A percentile compares a stretch with the other conserved stretches of the same genome.
These are phyloP conservation scores for Saxidomus purpurata DNA, from an alignment of 1,140 invertebrate species.

Conservation along the genomic window DNA sequence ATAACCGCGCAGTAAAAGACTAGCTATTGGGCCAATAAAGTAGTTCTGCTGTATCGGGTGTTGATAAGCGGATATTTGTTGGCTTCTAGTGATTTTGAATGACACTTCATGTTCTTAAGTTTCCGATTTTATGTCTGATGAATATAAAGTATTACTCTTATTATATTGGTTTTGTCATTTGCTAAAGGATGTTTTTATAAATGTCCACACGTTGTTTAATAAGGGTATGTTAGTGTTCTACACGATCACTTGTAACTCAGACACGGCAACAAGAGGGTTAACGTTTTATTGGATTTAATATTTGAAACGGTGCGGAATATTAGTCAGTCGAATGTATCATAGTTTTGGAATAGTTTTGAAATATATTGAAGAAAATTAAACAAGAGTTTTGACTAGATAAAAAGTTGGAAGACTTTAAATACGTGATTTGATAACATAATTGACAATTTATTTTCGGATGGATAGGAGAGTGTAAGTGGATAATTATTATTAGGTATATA, in stretches of 20 bases:
- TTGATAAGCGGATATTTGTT: neutral
- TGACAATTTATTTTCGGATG: too few species aligned
- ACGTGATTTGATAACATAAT: too few species aligned
- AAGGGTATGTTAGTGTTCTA: constrained; percentile 9
- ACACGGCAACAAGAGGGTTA: constrained; percentile 2
- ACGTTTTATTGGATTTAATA: neutral
- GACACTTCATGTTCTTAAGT: neutral
- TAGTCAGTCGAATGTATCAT: too few species aligned
- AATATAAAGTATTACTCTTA: constrained; percentile 9
- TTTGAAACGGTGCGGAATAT: too few species aligned
- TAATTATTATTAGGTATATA: too few species aligned
- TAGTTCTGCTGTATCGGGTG: constrained; percentile 31
- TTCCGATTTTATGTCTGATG: constrained; percentile 29
- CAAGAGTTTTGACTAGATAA: too few species aligned
- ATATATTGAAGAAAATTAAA: too few species aligned
- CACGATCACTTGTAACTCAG: constrained; percentile 24
- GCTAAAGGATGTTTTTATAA: constrained; percentile 42
- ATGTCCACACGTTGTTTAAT: constrained; percentile 33
- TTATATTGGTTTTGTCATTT: constrained; percentile 33
- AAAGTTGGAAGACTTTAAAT: too few species aligned
- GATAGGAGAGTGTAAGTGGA: too few species aligned
- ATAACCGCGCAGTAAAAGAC: neutral
- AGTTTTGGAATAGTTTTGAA: too few species aligned
- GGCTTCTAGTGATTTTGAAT: constrained; percentile 51
- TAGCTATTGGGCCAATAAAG: constrained; percentile 17